These are phyloP conservation scores for Orthonychiurus folsomi DNA, from an alignment of 2,888 invertebrate genomes.

Conservation along the genomic window DNA sequence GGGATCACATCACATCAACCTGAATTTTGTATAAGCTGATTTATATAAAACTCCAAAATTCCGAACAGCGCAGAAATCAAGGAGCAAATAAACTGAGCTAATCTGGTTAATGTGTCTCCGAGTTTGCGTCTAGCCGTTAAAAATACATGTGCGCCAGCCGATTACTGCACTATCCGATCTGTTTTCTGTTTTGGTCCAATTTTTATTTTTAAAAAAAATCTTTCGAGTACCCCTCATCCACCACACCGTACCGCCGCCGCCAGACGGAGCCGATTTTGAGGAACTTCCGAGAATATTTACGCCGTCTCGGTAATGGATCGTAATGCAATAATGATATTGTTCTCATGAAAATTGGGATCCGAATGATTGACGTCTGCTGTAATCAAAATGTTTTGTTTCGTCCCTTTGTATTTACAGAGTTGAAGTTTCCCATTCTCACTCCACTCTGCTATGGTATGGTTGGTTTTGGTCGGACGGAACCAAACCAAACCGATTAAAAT, in stretches of 20 bases:
- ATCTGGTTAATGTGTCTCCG: too few relatives aligned
- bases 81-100: too few relatives aligned
- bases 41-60: too few relatives aligned
- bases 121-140: too few relatives aligned
- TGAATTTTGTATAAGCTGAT: too few relatives aligned
- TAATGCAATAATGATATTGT: constrained; percentile 6
- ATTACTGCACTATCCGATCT: too few relatives aligned
- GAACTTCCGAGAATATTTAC: background rate
- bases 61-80: too few relatives aligned
- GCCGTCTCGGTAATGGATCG: background rate
- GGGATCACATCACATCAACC: too few relatives aligned
- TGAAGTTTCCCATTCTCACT: background rate
- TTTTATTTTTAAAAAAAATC: background rate
- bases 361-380: constrained; percentile 13
- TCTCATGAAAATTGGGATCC: background rate
- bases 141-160: too few relatives aligned
- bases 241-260: too few relatives aligned
- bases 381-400: constrained; percentile 5
- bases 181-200: too few relatives aligned
- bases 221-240: background rate
- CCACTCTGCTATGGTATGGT: background rate
- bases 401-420: constrained; percentile 3
- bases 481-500: background rate
- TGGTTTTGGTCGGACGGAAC: background rate
- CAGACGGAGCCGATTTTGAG: background rate